Base-by-base conservation (phyloP, 2,113 vertebrate species). In the Gobiocypris rarus region DNA sequence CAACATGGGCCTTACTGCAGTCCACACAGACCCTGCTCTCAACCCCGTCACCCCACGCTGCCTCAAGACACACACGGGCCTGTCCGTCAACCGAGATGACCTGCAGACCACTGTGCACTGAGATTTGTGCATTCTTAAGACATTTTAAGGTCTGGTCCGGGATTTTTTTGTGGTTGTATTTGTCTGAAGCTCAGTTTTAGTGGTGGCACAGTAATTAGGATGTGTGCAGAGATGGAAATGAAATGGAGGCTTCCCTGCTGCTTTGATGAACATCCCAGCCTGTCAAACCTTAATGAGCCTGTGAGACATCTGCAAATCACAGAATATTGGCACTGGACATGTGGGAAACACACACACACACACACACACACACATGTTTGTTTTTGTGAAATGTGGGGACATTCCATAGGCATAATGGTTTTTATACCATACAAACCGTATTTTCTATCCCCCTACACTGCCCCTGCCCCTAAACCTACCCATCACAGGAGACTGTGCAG, bases 141-240 rank as follows among this genome's bases (percentile, higher is more conserved):
- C 43, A 38, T 34, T 56, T 54, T 19, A 22, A 31, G 8, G 9
- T 54, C 50, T 34, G 28, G 50, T 54, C 26, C 14, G 10, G 15
- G 28, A 38, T 59, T 70, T 10, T 38, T 70, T 34, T 38, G 34
- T 41, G 9, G 11, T 26, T 24, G 22, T 28, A 52, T 24, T 83
- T 17, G 31, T 84, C 83, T 88, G 87, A 86, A 89, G 84, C 38
- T 75, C 75, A 70, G 48, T 54, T 78, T 65, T 4, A 91, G 86
- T 83, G 87, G 82, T 89, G 83, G 88, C 85, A 17, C 26, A 86
- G 88, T 87, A 91, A 91, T 91, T 87, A 90, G 91, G 86, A 86
- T 19, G 34, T 83, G 89, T 88, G 82, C 86, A 59, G 8, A 86
- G 81, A 88, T 75, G 74, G 82, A 31, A 73, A 75, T 78, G 81